Base-by-base conservation (phyloP, 2,113 vertebrate species). In the Anolis sagrei region DNA sequence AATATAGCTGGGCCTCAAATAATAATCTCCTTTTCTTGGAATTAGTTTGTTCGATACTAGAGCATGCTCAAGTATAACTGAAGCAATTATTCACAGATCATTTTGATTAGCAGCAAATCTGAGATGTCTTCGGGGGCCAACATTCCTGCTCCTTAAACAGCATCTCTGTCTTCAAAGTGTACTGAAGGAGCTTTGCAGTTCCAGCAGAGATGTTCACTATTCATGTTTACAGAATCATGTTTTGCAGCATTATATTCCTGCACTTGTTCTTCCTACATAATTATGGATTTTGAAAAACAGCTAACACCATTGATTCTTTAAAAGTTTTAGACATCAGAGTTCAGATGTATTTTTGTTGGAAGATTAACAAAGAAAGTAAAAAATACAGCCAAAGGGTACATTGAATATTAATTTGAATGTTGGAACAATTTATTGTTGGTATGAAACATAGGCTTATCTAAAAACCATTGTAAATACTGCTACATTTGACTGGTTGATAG, bases 1-100 rank as follows among this genome's bases (percentile, higher is more conserved):
- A 89, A 81, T 21, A n/a, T 7, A 16, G 88, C 83, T 27, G 54
- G 58, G 7, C 32, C 25, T 79, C 73, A 48, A 92, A 89, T 88
- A 91, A 92, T 92, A 87, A 74, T 4, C 5, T 6, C n/a, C 72
- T 27, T 72, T 87, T 70, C 77, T 64, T 51, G 81, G 84, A 91
- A 81, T 21, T 23, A 66, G 8, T 72, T 87, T 86, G 64, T 19
- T 85, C 44, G 83, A 74, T 58, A 83, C 76, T 88, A 58, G 84
- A 88, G 64, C 36, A 81, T 76, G 77, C 32, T 88, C 83, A 74
- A 79, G 39, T 68, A 68, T 76, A 81, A 48, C 36, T 62, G 72
- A 32, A 21, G 36, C 77, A 88, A 81, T 81, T 85, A 85, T 81
- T 80, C 82, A 76, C 19, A 23, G 66, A 81, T 76, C 49, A 76